A percentile compares a stretch with the other conserved stretches of the same genome.
These are phyloP conservation scores for Python bivittatus DNA, from an alignment of 2,113 vertebrate genomes.

Conservation along the genomic window DNA sequence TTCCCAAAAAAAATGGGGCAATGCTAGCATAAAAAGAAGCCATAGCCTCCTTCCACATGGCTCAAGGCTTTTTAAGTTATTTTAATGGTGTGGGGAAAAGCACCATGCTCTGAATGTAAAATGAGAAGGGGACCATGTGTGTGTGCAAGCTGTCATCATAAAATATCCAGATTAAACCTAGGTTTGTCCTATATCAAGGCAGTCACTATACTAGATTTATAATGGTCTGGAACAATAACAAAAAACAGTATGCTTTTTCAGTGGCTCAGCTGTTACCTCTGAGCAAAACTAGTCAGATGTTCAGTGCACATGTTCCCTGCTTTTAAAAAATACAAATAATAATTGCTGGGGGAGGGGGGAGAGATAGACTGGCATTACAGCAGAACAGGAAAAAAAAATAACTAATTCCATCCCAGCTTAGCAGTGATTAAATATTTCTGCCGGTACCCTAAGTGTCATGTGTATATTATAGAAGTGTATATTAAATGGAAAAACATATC, in stretches of 20 bases:
- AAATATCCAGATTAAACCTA: slow-evolving; percentile 24
- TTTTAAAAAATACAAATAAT: neutral
- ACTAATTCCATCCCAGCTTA: neutral
- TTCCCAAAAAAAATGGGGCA: neutral
- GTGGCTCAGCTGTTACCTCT: neutral
- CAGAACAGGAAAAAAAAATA: neutral
- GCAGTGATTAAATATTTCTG: neutral
- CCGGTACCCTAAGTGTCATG: neutral
- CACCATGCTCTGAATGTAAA: neutral
- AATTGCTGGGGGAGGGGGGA: neutral
- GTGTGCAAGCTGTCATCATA: slow-evolving; percentile 26
- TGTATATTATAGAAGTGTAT: neutral
- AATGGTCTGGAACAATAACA: neutral
- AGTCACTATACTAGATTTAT: neutral
- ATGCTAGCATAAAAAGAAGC: neutral
- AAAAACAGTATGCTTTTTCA: neutral
- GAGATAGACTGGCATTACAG: neutral
- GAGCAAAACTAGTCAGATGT: neutral
- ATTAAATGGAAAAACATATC: neutral
- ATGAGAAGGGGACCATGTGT: neutral
- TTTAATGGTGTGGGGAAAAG: neutral
- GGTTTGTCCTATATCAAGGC: neutral
- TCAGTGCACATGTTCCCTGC: neutral
- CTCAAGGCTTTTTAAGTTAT: neutral
- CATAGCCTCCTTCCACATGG: neutral